These are phyloP conservation scores for Thunnus maccoyii DNA, from an alignment of 2,113 vertebrate species.

Conservation along the genomic window DNA sequence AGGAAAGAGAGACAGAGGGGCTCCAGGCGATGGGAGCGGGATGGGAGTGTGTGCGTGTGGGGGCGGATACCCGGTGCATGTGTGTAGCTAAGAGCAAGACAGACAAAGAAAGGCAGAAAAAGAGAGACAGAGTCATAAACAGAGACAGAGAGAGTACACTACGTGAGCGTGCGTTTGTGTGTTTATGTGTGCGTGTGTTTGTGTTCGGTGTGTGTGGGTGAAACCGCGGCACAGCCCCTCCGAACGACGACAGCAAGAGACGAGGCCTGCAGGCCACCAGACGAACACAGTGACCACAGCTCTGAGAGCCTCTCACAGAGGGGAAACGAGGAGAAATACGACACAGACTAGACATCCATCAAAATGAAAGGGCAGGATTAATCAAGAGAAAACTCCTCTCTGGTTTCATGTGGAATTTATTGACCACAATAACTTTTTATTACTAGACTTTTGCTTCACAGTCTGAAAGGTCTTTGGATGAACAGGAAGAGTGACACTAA, in stretches of 20 bases:
- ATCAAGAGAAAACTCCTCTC: not conserved
- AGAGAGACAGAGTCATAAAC: conserved; percentile 3
- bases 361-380: not conserved
- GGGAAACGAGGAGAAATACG: conserved; percentile 47
- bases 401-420: not conserved
- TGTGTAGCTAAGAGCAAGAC: conserved; percentile 56
- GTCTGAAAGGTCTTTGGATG: conserved; percentile 11
- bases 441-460: conserved; percentile 18
- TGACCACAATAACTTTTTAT: not conserved
- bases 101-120: conserved; percentile 34
- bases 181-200: conserved; percentile 53
- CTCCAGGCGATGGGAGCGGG: conserved; percentile 43
- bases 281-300: conserved; percentile 62
- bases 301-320: conserved; percentile 62
- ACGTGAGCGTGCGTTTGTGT: conserved; percentile 35
- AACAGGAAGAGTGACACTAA: not conserved
- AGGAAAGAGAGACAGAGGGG: conserved; percentile 54
- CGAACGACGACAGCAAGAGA: conserved; percentile 47
- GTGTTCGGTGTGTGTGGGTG: conserved; percentile 60
- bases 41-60: conserved; percentile 28
- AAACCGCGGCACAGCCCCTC: conserved; percentile 61
- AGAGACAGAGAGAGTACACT: conserved; percentile 10
- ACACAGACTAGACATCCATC: conserved; percentile 12
- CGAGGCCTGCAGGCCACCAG: conserved; percentile 61
- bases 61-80: conserved; percentile 46